Percentiles rank a stretch among this genome's conserved stretches.
Evolutionary conservation across 1,140 invertebrate genomes (phyloP).

Genomic region (Glossosoma conforme): DNA sequence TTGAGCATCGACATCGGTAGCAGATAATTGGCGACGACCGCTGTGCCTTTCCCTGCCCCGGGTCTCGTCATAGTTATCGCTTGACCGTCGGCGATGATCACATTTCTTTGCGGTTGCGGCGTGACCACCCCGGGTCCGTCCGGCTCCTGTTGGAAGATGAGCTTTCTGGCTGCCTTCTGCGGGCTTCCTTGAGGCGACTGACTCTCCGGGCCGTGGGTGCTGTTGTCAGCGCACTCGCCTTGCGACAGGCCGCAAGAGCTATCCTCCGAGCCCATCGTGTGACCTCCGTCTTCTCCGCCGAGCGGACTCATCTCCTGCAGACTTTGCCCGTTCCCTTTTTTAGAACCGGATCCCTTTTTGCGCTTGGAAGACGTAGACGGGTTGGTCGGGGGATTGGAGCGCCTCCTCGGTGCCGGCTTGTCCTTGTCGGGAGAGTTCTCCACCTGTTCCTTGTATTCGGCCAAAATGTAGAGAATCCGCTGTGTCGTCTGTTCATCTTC

Average conservation of each 20-base stretch:
- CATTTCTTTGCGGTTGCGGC: constrained; percentile 40
- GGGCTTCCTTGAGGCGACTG: constrained; percentile 49
- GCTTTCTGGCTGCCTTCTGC: constrained; percentile 43
- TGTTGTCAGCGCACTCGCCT: constrained; percentile 43
- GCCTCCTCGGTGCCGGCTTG: constrained; percentile 69
- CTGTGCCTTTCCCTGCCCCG: constrained; percentile 50
- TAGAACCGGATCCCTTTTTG: constrained; percentile 62
- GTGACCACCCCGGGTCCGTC: constrained; percentile 19
- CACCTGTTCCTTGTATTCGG: constrained; percentile 74
- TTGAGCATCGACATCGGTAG: constrained; percentile 65
- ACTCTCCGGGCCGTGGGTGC: constrained; percentile 39
- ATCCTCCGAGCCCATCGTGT: constrained; percentile 67
- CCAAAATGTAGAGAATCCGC: constrained; percentile 73
- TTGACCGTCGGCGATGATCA: constrained; percentile 54
- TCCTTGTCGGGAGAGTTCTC: constrained; percentile 77
- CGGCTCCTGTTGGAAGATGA: constrained; percentile 40
- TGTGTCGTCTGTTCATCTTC: constrained; percentile 79
- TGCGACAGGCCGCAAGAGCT: constrained; percentile 63
- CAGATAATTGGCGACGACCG: constrained; percentile 63
- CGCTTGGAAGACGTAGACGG: constrained; percentile 64
- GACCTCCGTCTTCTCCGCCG: constrained; percentile 57
- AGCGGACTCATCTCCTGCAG: constrained; percentile 53
- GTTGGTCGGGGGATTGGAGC: constrained; percentile 69
- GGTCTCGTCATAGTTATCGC: constrained; percentile 46
- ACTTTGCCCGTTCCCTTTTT: constrained; percentile 42